phyloP scores from a whole-genome alignment of 1,140 invertebrate genomes.

The Episyrphus balteatus region DNA sequence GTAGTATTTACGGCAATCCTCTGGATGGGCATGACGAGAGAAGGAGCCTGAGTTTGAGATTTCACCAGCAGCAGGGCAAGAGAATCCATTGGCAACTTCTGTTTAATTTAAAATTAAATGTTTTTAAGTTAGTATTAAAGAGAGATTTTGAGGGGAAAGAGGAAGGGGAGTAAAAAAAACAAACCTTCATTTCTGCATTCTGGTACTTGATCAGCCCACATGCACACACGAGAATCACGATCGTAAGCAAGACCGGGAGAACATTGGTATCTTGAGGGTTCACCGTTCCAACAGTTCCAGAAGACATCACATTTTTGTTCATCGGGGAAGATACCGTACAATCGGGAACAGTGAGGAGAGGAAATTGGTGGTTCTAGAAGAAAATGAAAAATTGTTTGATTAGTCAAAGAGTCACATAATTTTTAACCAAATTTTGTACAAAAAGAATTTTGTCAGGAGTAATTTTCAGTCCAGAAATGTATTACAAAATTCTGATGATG shows the following conservation, averaged over 20 bases:
- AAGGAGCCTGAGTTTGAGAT: conserved; percentile 74
- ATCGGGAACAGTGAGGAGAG: conserved; percentile 70
- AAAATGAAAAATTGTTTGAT: conserved; percentile 14
- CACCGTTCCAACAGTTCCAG: conserved; percentile 95
- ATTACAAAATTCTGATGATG: too few relatives aligned
- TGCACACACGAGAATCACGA: conserved; percentile 80
- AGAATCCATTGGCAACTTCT: conserved; percentile 84
- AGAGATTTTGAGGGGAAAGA: too few relatives aligned
- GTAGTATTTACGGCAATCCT: conserved; percentile 92
- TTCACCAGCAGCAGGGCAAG: conserved; percentile 72
- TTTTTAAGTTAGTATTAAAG: neutral
- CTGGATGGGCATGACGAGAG: conserved; percentile 87
- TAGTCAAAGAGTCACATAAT: neutral
- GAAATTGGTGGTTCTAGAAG: conserved; percentile 69
- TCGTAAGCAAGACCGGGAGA: conserved; percentile 89
- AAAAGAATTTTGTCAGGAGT: neutral
- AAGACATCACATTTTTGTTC: conserved; percentile 81
- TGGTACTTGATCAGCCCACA: conserved; percentile 89
- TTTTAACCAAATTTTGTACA: neutral
- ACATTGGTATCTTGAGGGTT: conserved; percentile 85
- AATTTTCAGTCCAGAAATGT: too few relatives aligned
- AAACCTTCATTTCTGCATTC: conserved; percentile 80
- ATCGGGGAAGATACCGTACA: conserved; percentile 89
- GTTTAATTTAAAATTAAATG: conserved; percentile 9
- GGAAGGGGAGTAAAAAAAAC: conserved; percentile 9